phyloP scores from a whole-genome alignment of 92 coral and sea anemone genomes.

The Heliopora coerulea region DNA sequence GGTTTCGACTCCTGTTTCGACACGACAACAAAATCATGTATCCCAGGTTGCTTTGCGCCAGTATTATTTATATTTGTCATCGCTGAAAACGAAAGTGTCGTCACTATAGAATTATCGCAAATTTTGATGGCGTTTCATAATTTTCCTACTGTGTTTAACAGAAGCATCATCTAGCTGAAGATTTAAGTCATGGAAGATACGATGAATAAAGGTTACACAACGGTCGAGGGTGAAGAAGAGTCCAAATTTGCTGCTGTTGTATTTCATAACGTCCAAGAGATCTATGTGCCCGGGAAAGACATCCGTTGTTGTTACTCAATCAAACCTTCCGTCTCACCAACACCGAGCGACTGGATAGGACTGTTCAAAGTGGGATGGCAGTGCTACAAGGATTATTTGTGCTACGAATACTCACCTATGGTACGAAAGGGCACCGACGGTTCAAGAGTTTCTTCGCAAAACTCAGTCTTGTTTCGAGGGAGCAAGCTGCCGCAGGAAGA shows the following conservation, averaged over 20 bases:
- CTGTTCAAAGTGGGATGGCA: slow-evolving; percentile 98
- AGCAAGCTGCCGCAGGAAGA: slow-evolving; percentile 78
- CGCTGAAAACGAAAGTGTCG: too few species aligned
- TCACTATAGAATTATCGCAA: too few species aligned
- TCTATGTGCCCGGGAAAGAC: slow-evolving; percentile 76
- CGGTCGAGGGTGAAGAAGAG: slow-evolving; percentile 42
- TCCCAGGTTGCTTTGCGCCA: too few species aligned
- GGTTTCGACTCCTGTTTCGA: too few species aligned
- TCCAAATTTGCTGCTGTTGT: slow-evolving; percentile 93
- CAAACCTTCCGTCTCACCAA: slow-evolving; percentile 74
- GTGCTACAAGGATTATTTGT: slow-evolving; percentile 76
- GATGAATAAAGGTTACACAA: not conserved
- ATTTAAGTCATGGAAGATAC: too few species aligned
- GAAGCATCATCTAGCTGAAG: too few species aligned
- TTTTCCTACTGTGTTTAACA: too few species aligned
- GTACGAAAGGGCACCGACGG: slow-evolving; percentile 38
- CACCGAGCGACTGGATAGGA: slow-evolving; percentile 94
- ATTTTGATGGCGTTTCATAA: too few species aligned
- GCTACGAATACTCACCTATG: slow-evolving; percentile 89
- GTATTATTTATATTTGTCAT: too few species aligned
- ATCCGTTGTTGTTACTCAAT: slow-evolving; percentile 91
- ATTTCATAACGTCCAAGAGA: slow-evolving; percentile 78
- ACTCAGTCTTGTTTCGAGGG: slow-evolving; percentile 73
- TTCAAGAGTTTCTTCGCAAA: slow-evolving; percentile 19
- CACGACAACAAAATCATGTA: too few species aligned